Evolutionary conservation across 2,113 vertebrate species (phyloP), one percentile per base, ranked within the genome.

Genomic region (Rhea americana): DNA sequence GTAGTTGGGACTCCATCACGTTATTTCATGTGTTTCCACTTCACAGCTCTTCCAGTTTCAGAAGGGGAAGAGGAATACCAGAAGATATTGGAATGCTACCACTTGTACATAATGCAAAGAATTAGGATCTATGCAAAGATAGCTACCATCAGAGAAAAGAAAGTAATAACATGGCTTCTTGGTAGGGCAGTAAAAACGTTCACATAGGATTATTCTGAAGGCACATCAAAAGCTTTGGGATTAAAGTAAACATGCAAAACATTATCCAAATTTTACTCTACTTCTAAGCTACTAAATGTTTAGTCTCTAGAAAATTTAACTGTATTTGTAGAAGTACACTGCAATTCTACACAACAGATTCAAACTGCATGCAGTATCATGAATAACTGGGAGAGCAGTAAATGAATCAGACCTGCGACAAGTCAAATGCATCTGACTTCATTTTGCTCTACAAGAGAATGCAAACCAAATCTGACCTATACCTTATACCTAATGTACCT

Each of bases 121-220:
- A 82, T 48, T 7, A 87, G 51, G 67, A 80, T 78, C 78, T 87
- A 47, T 63, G 48, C 70, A 88, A 81, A 87, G 80, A 89, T 5
- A 92, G 56, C 41, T 66, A 85, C 30, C 13, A 43, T 41, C 35
- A 95, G 67, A 93, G 80, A 94, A 89, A 77, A 63, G 58, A 15
- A 22, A 90, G 5, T 51, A 85, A 68, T 11, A 71, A 43, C 37
- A 35, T 1, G 4, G 74, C 50, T 79, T 66, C 11, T 39, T 73
- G 53, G 24, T 68, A 67, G 82, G 56, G 79, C 53, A 78, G 48
- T 41, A 56, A 66, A 85, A 73, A 81, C 6, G 2, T 41, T 82
- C 1, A 55, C 0, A 0, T 51, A 61, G 68, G 83, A 82, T 79
- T 72, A 65, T 62, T 91, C 53, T 86, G 70, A 90, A 88, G 59